Evolutionary conservation across 2,113 vertebrate species (phyloP), one percentile per base, ranked within the genome.

Genomic region (Todiramphus chloris): DNA sequence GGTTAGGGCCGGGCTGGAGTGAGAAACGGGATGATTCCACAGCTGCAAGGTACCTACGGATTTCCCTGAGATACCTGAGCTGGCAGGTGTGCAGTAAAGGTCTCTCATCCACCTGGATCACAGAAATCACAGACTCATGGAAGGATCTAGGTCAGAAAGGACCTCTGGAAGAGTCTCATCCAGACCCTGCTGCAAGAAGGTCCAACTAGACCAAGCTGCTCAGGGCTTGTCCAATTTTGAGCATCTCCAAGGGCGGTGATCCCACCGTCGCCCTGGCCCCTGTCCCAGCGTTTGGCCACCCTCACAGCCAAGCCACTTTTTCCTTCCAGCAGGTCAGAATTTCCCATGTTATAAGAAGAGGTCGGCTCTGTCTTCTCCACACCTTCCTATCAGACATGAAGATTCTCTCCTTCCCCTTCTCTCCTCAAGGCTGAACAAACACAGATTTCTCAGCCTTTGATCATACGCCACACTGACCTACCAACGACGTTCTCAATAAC

Each of bases 401-500:
- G 19, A 53, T 37, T 41, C 33, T 46, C 13, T 63, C 13, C 16
- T 39, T 43, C 28, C 51, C 44, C 31, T 43, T 27, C 37, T 31
- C 50, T 53, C 50, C 58, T 8, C 2, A 12, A 10, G 33, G 58
- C 37, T 58, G 33, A 58, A 19, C 7, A 3, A 39, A 21, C 12
- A 13, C 28, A 25, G 13, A 27, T 35, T 64, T 16, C 58, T 46
- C 59, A 33, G 53, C n/a, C 39, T 16, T 41, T 72, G 43, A 37
- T 28, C 10, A 39, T 4, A 13, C 6, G 8, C 37, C 27, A 8
- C 3, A 16, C 6, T 4, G 1, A 35, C 20, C 30, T 18, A 30
- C 13, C 4, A 2, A 30, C 19, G 9, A 28, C 1, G 1, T 7
- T 10, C 48, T 6, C 6, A 0, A 12, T 17, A 50, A 28, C 11